Percentiles rank a stretch among this genome's conserved stretches.
Evolutionary conservation across 2,113 vertebrate genomes (phyloP).

Genomic region (Nothocercus nigrocapillus): DNA sequence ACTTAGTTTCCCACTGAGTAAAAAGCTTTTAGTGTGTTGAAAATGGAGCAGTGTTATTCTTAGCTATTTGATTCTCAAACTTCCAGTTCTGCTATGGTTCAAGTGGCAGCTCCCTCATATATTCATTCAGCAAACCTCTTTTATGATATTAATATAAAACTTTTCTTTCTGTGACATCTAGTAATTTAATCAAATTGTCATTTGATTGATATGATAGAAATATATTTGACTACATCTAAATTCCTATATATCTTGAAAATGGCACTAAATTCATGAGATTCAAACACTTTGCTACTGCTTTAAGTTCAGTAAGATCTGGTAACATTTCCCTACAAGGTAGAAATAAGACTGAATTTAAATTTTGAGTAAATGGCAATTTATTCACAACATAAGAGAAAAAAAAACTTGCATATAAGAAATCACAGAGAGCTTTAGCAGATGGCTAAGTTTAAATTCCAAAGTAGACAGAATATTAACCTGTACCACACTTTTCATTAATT

Average conservation of each 20-base stretch:
- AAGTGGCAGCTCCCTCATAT: conserved; percentile 21
- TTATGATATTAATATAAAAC: conserved; percentile 52
- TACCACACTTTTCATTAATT: background rate
- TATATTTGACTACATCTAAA: conserved; percentile 29
- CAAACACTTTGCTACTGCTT: background rate
- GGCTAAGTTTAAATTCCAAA: background rate
- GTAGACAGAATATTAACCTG: background rate
- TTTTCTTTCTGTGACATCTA: conserved; percentile 46
- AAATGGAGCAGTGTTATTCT: conserved; percentile 72
- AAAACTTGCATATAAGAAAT: background rate
- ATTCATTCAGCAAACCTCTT: conserved; percentile 14
- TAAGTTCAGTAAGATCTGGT: background rate
- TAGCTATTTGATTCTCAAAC: conserved; percentile 62
- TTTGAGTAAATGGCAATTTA: background rate
- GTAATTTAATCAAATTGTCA: conserved; percentile 56
- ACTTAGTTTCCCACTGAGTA: conserved; percentile 73
- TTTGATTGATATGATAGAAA: conserved; percentile 62
- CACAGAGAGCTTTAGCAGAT: background rate
- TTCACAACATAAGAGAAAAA: background rate
- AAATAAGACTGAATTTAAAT: background rate
- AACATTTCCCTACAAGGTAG: conserved; percentile 6
- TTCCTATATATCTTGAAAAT: conserved; percentile 21
- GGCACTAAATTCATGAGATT: background rate
- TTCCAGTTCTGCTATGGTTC: conserved; percentile 65
- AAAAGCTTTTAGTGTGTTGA: conserved; percentile 74